These are phyloP conservation scores for Dolichallabes microphthalmus DNA, from an alignment of 2,113 vertebrate genomes.

Conservation along the genomic window DNA sequence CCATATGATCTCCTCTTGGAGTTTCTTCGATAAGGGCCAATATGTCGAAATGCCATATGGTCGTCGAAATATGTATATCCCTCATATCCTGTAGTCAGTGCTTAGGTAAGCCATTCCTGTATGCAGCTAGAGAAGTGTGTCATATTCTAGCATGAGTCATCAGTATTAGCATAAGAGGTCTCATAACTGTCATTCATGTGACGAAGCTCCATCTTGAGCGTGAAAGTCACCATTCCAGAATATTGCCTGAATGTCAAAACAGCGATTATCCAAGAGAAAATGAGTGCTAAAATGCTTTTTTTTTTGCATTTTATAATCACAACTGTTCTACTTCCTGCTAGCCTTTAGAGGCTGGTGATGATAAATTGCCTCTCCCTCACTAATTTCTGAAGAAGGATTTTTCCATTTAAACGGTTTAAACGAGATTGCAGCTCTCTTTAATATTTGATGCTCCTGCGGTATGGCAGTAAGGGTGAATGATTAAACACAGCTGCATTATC, in stretches of 20 bases:
- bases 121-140: conserved; percentile 25
- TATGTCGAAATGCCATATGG: not conserved
- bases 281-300: conserved; percentile 19
- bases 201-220: not conserved
- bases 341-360: not conserved
- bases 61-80: not conserved
- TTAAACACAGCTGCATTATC: not conserved
- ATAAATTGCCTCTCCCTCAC: not conserved
- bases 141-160: conserved; percentile 24
- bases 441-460: not conserved
- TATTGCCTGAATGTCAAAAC: conserved; percentile 42
- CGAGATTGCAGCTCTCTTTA: not conserved
- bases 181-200: conserved; percentile 23
- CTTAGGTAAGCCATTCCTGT: not conserved
- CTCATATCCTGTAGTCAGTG: not conserved
- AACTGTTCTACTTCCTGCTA: conserved; percentile 9
- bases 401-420: conserved; percentile 9
- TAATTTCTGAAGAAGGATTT: not conserved
- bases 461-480: not conserved
- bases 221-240: conserved; percentile 1
- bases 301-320: conserved; percentile 10
- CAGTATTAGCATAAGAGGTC: conserved; percentile 32
- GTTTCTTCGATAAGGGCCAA: no score
- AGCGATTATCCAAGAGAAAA: conserved; percentile 14
- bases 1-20: no score